Evolutionary conservation across 2,888 invertebrate genomes (phyloP), one percentile per base, ranked within the genome.

Genomic region (Allacma fusca): DNA sequence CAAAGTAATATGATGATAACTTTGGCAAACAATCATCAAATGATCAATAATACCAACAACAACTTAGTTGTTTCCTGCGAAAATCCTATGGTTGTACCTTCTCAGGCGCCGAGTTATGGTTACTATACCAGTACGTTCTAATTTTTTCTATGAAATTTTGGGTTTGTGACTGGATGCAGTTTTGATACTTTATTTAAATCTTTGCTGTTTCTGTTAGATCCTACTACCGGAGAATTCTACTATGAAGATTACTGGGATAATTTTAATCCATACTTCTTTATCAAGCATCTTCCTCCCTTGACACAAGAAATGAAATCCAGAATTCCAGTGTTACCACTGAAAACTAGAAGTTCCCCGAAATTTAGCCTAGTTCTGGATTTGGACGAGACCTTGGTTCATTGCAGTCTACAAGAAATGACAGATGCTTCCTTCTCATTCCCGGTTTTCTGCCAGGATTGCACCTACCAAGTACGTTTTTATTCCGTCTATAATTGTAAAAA

Each of bases 331-430:
- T 88, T 97, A 77, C 97, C 97, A 0, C 88, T 97, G 62, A 95
- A 95, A 86, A 97, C 97, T 0, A 88, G 97, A 71, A 95, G 95
- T 85, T 94, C 95, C 85, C 97, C 97, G 0, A 94, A 96, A 86
- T 96, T 96, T 84, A 90, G 90, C 43, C 87, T 91, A 1, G 91
- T 91, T 4, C 87, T 91, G 83, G 97, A 97, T 87, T 88, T 97
- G 87, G 97, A 98, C 87, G 97, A 98, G 88, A 98, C 97, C 0
- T 88, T 98, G 85, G 97, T 97, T 1, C 97, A 97, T 86, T 97
- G 97, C 87, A 96, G 96, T 84, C 89, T 97, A 1, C 94, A 94
- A 84, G 95, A 96, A 87, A 88, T 97, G 78, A 92, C 94, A 0
- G 97, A 97, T 86, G 96, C 97, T 0, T 93, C 95, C 84, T 95